Evolutionary conservation across 2,888 invertebrate species (phyloP), one percentile per base, ranked within the genome.

Genomic region (Lomographa bimaculata): DNA sequence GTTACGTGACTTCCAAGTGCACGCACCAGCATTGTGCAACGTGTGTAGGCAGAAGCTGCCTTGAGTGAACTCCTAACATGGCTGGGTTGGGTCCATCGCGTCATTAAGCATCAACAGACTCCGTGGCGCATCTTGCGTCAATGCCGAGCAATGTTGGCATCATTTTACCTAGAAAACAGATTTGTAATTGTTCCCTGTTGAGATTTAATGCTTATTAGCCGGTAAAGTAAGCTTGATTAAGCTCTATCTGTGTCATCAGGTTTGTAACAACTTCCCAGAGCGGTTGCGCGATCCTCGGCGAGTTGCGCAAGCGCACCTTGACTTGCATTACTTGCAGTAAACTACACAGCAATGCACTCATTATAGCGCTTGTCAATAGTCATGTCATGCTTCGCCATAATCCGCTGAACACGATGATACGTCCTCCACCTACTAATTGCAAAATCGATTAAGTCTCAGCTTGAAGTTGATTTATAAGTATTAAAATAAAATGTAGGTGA

Each of bases 231-330:
- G 32, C 33, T 54, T 52, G 46, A 48, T 47, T 47, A 46, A 30
- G 46, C 30, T 34, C 25, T 44, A 46, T 44, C 46, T 46, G 42
- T 49, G 48, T 46, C 48, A 49, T 51, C 51, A 38, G 41, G 41
- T 34, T 38, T 40, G 42, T 44, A 37, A 37, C 38, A 43, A 47
- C 51, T 46, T 50, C 44, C 48, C 45, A 48, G 54, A 47, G 46
- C 39, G 25, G 46, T 54, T 53, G 60, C 61, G 58, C 51, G 63
- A 68, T 69, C 63, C 66, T 70, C 68, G 62, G 55, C 44, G 36
- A 46, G 61, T 79, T 82, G 73, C 70, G 75, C 64, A 77, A 79
- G 58, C 59, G 71, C 66, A 79, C 78, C 78, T 81, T 82, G 80
- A 80, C 72, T 75, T 69, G 78, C 66, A 75, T 72, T 70, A 61